These are phyloP conservation scores for Lepidostoma basale DNA, from an alignment of 1,140 invertebrate genomes.

Conservation along the genomic window DNA sequence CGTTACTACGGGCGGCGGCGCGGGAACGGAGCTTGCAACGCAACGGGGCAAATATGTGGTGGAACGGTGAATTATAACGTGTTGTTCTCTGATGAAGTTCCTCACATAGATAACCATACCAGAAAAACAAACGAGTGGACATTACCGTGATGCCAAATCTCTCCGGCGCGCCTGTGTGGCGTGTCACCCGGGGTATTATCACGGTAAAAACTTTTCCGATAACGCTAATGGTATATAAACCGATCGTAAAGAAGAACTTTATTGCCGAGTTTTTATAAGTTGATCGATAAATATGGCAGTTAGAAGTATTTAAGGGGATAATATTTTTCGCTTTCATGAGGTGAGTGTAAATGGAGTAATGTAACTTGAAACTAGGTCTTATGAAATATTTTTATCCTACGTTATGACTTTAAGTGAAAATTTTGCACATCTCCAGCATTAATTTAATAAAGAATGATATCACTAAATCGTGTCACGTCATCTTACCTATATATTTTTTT, in stretches of 20 bases:
- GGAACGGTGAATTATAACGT: no score
- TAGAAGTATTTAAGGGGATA: constrained; percentile 20
- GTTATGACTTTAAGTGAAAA: no score
- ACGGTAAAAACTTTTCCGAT: constrained; percentile 29
- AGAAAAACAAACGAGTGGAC: constrained; percentile 18
- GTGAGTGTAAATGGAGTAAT: background rate
- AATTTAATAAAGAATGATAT: no score
- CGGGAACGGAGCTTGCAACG: no score
- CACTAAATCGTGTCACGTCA: no score
- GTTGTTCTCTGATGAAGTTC: constrained; percentile 36
- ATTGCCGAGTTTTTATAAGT: constrained; percentile 23
- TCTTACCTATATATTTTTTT: no score
- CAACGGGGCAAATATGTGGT: no score
- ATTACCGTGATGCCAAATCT: background rate
- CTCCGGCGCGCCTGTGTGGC: constrained; percentile 7
- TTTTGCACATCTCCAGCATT: no score
- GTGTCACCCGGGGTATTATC: background rate
- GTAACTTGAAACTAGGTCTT: no score
- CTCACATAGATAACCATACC: constrained; percentile 29
- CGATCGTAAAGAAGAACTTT: constrained; percentile 24
- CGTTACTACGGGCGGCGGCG: no score
- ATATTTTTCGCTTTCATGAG: constrained; percentile 7
- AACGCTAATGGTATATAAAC: constrained; percentile 24
- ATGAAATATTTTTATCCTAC: no score
- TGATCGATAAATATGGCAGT: constrained; percentile 23